Percentiles rank a stretch among this genome's conserved stretches.
phyloP scores from a whole-genome alignment of 1,140 invertebrate genomes.

The Leptestheria dahalacensis region DNA sequence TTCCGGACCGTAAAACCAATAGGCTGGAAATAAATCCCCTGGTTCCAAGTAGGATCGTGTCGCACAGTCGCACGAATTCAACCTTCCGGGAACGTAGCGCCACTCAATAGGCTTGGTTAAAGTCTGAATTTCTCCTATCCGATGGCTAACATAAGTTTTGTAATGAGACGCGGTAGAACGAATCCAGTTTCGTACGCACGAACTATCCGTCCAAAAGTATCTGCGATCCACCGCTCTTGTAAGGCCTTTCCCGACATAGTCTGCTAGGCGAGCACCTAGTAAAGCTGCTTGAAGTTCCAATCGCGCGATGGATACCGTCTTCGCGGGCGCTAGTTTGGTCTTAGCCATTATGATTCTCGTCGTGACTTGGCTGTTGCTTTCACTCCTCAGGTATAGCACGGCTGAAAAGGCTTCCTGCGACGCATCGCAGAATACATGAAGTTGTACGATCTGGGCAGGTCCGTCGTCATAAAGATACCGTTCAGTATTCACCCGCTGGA shows the following conservation, averaged over 20 bases:
- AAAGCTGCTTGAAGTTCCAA: background rate
- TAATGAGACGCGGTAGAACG: background rate
- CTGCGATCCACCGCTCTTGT: background rate
- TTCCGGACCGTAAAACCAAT: background rate
- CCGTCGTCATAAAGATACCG: conserved; percentile 4
- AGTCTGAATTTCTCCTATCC: background rate
- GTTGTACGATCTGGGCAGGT: background rate
- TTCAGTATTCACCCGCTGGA: background rate
- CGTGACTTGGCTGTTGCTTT: background rate
- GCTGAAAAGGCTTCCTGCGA: background rate
- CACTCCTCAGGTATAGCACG: background rate
- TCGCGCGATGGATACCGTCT: background rate
- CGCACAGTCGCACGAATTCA: background rate
- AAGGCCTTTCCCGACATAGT: background rate
- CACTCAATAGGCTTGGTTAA: background rate
- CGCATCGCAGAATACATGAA: conserved; percentile 1
- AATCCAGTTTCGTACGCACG: background rate
- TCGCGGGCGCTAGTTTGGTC: background rate
- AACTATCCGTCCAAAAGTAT: conserved; percentile 16
- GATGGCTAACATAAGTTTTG: background rate
- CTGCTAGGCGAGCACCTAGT: background rate
- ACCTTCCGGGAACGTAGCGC: background rate
- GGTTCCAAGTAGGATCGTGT: background rate
- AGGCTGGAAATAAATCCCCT: background rate
- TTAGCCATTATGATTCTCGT: background rate